Evolutionary conservation across 2,113 vertebrate species (phyloP).

Genomic region (Catharus fuscescens): DNA sequence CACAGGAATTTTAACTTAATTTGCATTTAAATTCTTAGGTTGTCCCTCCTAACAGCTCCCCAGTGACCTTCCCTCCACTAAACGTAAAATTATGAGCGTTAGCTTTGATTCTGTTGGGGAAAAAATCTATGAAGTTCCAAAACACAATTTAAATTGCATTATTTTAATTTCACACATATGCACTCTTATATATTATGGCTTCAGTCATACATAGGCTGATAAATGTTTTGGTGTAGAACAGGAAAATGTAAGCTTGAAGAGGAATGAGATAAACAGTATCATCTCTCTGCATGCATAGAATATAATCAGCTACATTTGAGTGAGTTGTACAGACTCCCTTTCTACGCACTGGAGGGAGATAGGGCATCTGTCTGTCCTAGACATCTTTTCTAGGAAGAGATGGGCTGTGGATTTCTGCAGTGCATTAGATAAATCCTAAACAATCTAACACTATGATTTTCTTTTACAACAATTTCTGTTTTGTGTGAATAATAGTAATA

Average conservation of each 20-base stretch:
- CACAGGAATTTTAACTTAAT: background rate
- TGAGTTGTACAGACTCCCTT: background rate
- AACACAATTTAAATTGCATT: background rate
- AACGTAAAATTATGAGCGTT: background rate
- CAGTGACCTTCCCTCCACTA: background rate
- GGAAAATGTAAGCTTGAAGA: background rate
- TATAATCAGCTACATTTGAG: background rate
- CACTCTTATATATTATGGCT: background rate
- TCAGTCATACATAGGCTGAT: background rate
- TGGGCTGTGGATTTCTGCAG: background rate
- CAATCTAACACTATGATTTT: background rate
- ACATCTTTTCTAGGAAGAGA: background rate
- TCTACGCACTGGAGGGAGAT: background rate
- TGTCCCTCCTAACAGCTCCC: background rate
- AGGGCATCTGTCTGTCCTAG: background rate
- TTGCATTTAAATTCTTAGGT: background rate
- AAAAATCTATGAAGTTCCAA: background rate
- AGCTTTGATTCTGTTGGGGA: background rate
- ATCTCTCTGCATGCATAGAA: background rate
- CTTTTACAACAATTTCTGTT: background rate
- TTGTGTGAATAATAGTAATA: background rate
- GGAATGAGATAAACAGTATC: background rate
- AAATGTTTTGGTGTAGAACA: background rate
- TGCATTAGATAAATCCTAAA: background rate
- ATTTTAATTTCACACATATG: background rate